Conservation (phyloP, 2,888 invertebrate species). For the Drosophila mercatorum region DNA sequence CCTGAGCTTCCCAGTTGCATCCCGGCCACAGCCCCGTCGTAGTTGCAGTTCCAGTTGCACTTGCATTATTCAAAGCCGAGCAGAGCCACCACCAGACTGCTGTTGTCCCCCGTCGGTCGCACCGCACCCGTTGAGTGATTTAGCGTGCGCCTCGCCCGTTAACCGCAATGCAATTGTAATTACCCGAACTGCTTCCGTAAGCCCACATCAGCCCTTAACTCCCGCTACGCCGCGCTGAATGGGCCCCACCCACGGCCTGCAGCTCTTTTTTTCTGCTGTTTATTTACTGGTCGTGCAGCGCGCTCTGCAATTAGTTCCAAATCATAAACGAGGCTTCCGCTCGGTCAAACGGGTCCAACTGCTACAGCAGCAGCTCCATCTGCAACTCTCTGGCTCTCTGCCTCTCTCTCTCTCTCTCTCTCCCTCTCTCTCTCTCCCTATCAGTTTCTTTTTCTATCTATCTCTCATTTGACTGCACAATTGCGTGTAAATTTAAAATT, state of each 20-base stretch:
- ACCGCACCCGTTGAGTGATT: slow-evolving; percentile 65
- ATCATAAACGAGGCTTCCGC: slow-evolving; percentile 74
- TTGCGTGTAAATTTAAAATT: slow-evolving; percentile 76
- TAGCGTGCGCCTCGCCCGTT: slow-evolving; percentile 69
- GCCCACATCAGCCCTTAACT: slow-evolving; percentile 5
- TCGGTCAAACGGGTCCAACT: slow-evolving; percentile 46
- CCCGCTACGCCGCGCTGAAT: not conserved
- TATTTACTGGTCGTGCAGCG: slow-evolving; percentile 62
- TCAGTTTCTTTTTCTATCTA: not conserved
- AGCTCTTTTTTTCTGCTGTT: slow-evolving; percentile 28
- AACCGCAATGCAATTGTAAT: slow-evolving; percentile 80
- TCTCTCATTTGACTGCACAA: slow-evolving; percentile 39
- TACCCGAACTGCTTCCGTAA: slow-evolving; percentile 74
- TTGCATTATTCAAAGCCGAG: slow-evolving; percentile 72
- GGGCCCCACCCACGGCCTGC: slow-evolving; percentile 16
- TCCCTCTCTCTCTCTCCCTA: not conserved
- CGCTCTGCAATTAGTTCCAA: slow-evolving; percentile 76
- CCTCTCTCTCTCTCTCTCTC: not conserved
- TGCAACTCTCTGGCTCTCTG: too few species aligned
- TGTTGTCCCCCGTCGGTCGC: slow-evolving; percentile 9
- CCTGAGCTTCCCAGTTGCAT: not conserved
- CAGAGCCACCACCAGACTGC: slow-evolving; percentile 34
- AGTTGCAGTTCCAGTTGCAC: slow-evolving; percentile 54
- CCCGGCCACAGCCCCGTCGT: slow-evolving; percentile 30
- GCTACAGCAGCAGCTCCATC: slow-evolving; percentile 6